phyloP scores from a whole-genome alignment of 2,797 vertebrate species.

The Sebastes elongatus region DNA sequence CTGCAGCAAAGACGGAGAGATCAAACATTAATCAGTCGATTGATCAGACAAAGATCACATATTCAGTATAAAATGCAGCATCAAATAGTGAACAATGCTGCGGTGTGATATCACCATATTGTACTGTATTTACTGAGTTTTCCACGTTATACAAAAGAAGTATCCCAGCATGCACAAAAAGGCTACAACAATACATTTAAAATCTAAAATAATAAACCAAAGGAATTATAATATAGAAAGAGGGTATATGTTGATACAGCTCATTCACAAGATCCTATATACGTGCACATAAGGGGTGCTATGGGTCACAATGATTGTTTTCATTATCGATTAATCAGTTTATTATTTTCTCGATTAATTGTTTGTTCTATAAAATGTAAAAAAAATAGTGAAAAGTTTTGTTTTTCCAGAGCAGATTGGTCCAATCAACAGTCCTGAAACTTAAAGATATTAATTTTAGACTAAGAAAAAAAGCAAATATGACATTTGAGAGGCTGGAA shows the following conservation, averaged over 20 bases:
- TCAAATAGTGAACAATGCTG: neutral
- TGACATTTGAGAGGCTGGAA: neutral
- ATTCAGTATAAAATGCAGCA: neutral
- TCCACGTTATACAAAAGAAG: neutral
- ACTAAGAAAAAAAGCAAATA: neutral
- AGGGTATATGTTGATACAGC: neutral
- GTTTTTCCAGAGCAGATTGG: neutral
- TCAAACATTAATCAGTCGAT: rapidly evolving
- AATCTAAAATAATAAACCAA: neutral
- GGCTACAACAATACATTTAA: neutral
- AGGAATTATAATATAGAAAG: neutral
- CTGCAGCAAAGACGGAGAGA: slow-evolving; percentile 65
- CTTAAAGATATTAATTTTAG: neutral
- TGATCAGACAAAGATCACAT: neutral
- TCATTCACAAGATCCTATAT: neutral
- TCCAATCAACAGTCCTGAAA: neutral
- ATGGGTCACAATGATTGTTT: neutral
- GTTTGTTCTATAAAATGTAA: neutral
- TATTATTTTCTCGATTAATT: neutral
- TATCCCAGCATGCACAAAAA: neutral
- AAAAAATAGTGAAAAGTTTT: neutral
- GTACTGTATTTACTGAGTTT: neutral
- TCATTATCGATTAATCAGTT: neutral
- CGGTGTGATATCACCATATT: neutral
- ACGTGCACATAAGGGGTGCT: neutral